These are phyloP conservation scores for Heterohyrax brucei DNA, from an alignment of 2,797 vertebrate genomes.

Conservation along the genomic window DNA sequence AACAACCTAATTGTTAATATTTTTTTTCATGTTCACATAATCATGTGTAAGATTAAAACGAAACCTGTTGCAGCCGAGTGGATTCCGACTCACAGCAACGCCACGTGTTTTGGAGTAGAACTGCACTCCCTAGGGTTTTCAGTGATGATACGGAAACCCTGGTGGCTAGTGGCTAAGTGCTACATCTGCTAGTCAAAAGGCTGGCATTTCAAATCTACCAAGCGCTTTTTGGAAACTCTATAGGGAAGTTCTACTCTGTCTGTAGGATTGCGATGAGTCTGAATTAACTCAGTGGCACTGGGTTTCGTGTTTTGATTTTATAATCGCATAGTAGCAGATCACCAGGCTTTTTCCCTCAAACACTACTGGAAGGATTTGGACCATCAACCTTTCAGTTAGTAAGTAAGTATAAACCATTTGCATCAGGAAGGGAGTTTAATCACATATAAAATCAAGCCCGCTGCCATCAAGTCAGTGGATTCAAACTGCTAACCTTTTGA, in stretches of 20 bases:
- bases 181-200: no score
- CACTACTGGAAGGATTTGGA: neutral
- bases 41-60: neutral
- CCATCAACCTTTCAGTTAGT: neutral
- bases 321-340: neutral
- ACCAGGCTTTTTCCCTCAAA: neutral
- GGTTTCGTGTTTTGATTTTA: no score
- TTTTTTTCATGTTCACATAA: neutral
- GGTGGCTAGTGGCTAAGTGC: no score
- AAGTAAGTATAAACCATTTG: neutral
- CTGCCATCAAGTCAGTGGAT: no score
- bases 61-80: neutral
- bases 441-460: neutral
- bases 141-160: neutral
- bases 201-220: no score
- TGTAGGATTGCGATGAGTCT: no score
- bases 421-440: neutral
- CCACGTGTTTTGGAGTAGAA: neutral
- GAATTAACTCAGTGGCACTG: no score
- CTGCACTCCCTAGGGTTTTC: neutral
- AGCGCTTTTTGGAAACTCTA: no score
- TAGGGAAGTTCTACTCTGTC: no score
- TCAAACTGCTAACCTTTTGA: no score
- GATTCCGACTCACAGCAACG: neutral
- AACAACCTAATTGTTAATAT: constrained; percentile 11